phyloP scores from a whole-genome alignment of 2,113 vertebrate genomes.

The Oreochromis tanganicae region DNA sequence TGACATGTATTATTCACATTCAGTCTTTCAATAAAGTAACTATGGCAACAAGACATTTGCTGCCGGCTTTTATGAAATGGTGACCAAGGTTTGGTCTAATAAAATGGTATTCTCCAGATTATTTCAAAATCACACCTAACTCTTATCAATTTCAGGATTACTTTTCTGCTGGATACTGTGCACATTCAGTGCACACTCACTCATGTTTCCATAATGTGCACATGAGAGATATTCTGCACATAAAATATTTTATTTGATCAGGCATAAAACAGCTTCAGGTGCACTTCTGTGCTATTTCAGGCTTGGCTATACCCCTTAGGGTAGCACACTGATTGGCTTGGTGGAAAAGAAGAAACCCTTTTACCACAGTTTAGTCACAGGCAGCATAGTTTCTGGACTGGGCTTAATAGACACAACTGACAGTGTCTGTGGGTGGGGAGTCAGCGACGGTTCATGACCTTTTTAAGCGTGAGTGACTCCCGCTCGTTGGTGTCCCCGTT shows the following conservation, averaged over 20 bases:
- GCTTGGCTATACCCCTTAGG: neutral
- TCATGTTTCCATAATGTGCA: neutral
- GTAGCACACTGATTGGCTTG: neutral
- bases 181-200: neutral
- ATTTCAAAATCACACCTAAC: neutral
- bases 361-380: neutral
- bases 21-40: slow-evolving; percentile 21
- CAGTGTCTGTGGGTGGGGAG: neutral
- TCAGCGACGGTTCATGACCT: neutral
- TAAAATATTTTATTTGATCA: neutral
- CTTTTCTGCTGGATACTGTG: neutral
- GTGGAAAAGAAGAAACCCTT: neutral
- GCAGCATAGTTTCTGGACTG: neutral
- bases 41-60: slow-evolving; percentile 41
- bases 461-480: neutral
- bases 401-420: neutral
- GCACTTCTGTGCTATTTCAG: neutral
- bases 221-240: neutral
- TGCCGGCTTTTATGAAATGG: slow-evolving; percentile 2
- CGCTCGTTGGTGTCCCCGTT: neutral
- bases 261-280: neutral
- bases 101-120: neutral
- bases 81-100: neutral
- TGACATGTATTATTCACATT: neutral
- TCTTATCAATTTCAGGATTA: neutral